Evolutionary conservation across 2,888 invertebrate species (phyloP).

Genomic region (Leucophenga montana): DNA sequence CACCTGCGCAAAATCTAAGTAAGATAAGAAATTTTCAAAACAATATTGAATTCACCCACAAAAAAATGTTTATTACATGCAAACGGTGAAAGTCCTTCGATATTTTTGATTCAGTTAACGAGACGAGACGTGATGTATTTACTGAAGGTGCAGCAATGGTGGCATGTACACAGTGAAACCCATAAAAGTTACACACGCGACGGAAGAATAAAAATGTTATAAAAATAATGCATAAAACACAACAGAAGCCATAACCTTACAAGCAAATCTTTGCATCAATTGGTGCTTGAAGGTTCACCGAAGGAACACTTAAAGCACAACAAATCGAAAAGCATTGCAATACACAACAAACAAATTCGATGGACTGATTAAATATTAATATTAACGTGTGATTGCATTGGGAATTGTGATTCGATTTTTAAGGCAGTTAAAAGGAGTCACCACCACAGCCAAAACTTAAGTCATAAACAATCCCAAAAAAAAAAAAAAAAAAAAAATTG

Average conservation of each 20-base stretch:
- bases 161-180: neutral
- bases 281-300: neutral
- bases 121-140: neutral
- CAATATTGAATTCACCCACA: no score
- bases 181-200: neutral
- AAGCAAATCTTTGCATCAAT: neutral
- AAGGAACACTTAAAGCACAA: conserved; percentile 44
- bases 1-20: no score
- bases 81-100: no score
- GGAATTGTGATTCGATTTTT: conserved; percentile 72
- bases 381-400: conserved; percentile 68
- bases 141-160: no score
- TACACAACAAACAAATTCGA: conserved; percentile 58
- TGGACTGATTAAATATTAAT: conserved; percentile 72
- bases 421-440: conserved; percentile 43
- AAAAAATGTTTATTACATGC: no score
- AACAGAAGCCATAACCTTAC: neutral
- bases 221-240: no score
- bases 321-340: conserved; percentile 23
- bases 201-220: no score
- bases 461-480: neutral
- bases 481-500: neutral
- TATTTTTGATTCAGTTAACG: neutral
- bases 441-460: conserved; percentile 1
- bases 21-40: no score